Base-by-base conservation (phyloP, 1,140 invertebrate genomes). In the Pinna nobilis region DNA sequence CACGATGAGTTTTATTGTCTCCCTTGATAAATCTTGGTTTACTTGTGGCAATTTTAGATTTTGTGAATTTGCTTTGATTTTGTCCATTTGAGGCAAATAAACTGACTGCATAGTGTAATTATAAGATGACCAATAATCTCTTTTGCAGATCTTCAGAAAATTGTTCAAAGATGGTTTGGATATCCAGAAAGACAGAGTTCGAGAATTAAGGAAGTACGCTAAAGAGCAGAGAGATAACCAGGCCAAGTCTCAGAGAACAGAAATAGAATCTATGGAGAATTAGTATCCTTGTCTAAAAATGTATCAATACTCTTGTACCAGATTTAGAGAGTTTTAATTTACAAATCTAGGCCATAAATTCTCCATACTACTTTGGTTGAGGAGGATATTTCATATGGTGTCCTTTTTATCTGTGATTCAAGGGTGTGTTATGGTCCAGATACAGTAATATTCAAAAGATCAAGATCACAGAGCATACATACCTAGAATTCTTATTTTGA, bases 231-330 rank as follows among this genome's bases (percentile, higher is more conserved):
- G 87, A 64, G 72, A 86, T 9, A 68, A 70, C 13, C 78, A 86
- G 53, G 75, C 82, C 20, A 59, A 74, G 25, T 57, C 75, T 63
- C 82, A 86, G 49, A 79, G 86, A 33, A 78, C 87, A 78, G 84
- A 89, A 66, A 82, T 89, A 5, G 86, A 87, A 35, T 88, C 88
- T 3, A 63, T 89, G 64, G 88, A 89, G 67, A 89, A 89, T 73
- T 89, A 83, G 85, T 88, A 88, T 88, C 86, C 86, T 88, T 88
- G 66, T 44, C 2, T 6, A 59, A 28, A n/a, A n/a, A n/a, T n/a
- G n/a, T n/a, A n/a, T n/a, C n/a, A n/a, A n/a, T n/a, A n/a, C n/a
- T n/a, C n/a, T n/a, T n/a, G 6, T n/a, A 53, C 32, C 4, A 50
- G 20, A 18, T 50, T n/a, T 50, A 18, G 23, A 20, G 4, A 28